These are phyloP conservation scores for Anguilla marmorata DNA, from an alignment of 2,797 vertebrate genomes.

Conservation along the genomic window DNA sequence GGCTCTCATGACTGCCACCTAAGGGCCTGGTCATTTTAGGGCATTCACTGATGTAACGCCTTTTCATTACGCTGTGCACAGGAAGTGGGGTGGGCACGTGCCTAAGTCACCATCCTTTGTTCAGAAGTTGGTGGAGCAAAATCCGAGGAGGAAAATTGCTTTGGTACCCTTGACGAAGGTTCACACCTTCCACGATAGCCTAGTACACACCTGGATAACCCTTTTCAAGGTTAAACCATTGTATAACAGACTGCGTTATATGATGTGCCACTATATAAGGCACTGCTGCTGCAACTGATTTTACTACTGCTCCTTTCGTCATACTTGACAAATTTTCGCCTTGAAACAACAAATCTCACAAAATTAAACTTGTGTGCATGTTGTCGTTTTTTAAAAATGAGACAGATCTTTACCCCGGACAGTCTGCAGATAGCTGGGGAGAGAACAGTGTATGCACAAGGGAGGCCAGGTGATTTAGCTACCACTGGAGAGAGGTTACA, in stretches of 20 bases:
- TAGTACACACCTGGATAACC: background rate
- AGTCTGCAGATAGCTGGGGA: background rate
- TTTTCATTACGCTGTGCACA: background rate
- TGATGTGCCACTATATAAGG: too few relatives aligned
- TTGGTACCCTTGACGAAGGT: background rate
- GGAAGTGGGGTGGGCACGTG: background rate
- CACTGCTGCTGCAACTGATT: too few relatives aligned
- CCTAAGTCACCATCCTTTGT: background rate
- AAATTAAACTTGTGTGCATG: background rate
- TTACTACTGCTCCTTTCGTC: too few relatives aligned
- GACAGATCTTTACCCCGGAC: background rate
- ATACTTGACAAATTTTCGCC: background rate
- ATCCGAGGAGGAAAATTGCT: background rate
- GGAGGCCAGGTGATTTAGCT: background rate
- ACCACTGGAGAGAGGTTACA: background rate
- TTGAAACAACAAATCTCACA: background rate
- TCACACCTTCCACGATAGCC: background rate
- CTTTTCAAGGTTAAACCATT: too few relatives aligned
- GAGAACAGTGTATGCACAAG: background rate
- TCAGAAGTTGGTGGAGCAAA: background rate
- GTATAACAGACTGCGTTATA: too few relatives aligned
- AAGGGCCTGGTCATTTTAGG: background rate
- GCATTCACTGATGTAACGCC: too few relatives aligned
- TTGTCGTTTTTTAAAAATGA: background rate
- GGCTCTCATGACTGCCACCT: background rate